Conservation (phyloP, 2,113 vertebrate genomes). For the Oreochromis aureus region DNA sequence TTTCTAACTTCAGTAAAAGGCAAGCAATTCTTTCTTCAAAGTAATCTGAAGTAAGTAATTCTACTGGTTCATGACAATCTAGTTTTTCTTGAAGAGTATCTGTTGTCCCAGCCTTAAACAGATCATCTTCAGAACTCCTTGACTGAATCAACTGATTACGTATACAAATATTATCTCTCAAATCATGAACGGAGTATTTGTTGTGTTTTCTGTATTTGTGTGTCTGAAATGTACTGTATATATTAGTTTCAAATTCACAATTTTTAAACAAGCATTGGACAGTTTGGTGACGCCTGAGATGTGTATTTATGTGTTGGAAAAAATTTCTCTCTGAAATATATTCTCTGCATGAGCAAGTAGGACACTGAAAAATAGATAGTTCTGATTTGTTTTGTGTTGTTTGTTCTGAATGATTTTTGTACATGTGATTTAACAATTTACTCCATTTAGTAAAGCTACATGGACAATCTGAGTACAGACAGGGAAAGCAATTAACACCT, state of each 20-base stretch:
- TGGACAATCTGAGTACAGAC: no score
- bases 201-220: neutral
- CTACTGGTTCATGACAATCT: neutral
- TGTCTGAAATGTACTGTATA: neutral
- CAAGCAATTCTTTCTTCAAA: neutral
- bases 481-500: no score
- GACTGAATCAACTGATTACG: neutral
- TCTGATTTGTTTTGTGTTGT: neutral
- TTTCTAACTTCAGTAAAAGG: neutral
- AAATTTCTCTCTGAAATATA: neutral
- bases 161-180: neutral
- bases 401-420: neutral
- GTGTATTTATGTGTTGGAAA: neutral
- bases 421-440: no score
- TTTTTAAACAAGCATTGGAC: neutral
- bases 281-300: neutral
- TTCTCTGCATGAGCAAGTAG: neutral
- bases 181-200: neutral
- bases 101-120: neutral
- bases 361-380: neutral
- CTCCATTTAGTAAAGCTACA: no score
- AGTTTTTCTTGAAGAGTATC: neutral
- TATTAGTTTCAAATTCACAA: neutral
- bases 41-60: neutral
- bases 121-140: neutral